phyloP scores from a whole-genome alignment of 2,113 vertebrate genomes.

The Cromileptes altivelis region DNA sequence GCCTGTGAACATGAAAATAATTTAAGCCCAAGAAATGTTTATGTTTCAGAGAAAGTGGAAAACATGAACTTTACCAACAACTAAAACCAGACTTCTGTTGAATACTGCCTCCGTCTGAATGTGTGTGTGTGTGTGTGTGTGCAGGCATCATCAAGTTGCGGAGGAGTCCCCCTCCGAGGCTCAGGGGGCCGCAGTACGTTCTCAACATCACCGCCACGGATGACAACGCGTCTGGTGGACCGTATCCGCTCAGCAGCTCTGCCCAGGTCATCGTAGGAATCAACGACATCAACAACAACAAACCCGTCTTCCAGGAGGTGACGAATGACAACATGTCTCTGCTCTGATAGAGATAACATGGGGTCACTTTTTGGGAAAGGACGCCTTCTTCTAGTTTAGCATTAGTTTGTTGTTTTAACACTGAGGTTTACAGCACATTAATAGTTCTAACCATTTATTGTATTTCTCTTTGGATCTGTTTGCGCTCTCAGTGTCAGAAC shows the following conservation, averaged over 20 bases:
- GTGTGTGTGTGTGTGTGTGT: not conserved
- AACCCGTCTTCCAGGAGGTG: conserved; percentile 90
- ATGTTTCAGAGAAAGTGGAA: not conserved
- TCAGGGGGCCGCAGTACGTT: conserved; percentile 86
- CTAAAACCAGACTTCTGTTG: not conserved
- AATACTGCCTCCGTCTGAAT: not conserved
- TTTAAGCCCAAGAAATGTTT: conserved; percentile 12
- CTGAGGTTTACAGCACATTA: not conserved
- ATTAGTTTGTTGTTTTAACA: not conserved
- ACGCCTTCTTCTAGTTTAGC: no score
- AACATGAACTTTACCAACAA: not conserved
- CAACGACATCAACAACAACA: conserved; percentile 93
- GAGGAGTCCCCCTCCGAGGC: conserved; percentile 84
- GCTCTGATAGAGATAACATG: no score
- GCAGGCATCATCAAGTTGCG: conserved; percentile 91
- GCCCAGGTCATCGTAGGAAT: conserved; percentile 91
- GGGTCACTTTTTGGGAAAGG: no score
- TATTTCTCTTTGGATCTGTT: not conserved
- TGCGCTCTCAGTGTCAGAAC: conserved; percentile 86
- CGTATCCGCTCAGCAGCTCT: conserved; percentile 88
- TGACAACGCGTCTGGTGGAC: conserved; percentile 89
- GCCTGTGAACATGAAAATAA: conserved; percentile 32
- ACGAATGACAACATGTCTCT: not conserved
- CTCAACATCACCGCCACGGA: conserved; percentile 91
- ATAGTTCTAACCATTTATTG: not conserved